Conservation (phyloP, 2,888 invertebrate genomes). For the Abscondita cerata region DNA sequence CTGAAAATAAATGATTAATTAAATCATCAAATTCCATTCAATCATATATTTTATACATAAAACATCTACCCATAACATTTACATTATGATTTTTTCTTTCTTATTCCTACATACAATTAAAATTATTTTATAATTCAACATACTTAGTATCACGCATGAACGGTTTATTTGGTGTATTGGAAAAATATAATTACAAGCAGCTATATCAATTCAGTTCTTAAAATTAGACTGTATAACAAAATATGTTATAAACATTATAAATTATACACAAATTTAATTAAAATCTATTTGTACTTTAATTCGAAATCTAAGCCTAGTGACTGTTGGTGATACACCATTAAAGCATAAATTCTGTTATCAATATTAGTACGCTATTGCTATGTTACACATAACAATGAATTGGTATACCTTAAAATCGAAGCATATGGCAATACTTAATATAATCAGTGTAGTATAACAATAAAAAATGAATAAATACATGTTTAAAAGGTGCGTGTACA, state of each 20-base stretch:
- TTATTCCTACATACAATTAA: too few species aligned
- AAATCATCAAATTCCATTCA: too few species aligned
- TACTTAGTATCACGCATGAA: too few species aligned
- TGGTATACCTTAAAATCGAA: not conserved
- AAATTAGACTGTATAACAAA: slow-evolving; percentile 1
- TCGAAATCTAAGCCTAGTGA: slow-evolving; percentile 1
- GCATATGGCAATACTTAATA: slow-evolving; percentile 7
- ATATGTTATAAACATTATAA: not conserved
- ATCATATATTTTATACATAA: too few species aligned
- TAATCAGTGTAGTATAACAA: too few species aligned
- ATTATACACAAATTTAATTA: not conserved
- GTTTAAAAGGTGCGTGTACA: not conserved
- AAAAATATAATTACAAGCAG: too few species aligned
- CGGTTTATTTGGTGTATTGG: too few species aligned
- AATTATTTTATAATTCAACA: too few species aligned
- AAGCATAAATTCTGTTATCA: not conserved
- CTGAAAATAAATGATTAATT: too few species aligned
- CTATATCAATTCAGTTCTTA: not conserved
- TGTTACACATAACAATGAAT: not conserved
- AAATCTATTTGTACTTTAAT: slow-evolving; percentile 3
- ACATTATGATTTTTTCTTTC: too few species aligned
- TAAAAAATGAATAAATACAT: not conserved
- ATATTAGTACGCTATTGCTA: not conserved
- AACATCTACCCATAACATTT: too few species aligned
- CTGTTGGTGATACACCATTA: not conserved